Percentiles rank a stretch among this genome's conserved stretches.
Evolutionary conservation across 2,113 vertebrate genomes (phyloP).

Genomic region (Bubo bubo): DNA sequence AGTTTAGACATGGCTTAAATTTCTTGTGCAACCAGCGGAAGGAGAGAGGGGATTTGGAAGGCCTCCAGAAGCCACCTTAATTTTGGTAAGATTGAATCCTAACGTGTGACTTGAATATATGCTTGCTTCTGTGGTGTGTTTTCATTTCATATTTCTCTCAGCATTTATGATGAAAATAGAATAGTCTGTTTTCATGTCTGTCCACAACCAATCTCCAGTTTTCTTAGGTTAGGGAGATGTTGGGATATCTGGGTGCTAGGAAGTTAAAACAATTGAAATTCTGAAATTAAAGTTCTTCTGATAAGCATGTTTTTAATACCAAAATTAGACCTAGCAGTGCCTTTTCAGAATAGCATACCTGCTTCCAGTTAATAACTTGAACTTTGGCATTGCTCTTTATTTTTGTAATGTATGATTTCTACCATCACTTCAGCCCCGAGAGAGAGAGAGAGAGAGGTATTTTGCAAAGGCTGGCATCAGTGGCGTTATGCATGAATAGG

Average conservation of each 20-base stretch:
- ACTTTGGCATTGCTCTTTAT: background rate
- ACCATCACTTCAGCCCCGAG: background rate
- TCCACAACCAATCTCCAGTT: background rate
- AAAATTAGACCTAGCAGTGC: background rate
- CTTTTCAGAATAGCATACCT: background rate
- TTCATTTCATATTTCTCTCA: background rate
- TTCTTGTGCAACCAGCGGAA: background rate
- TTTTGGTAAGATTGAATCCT: slow-evolving; percentile 50
- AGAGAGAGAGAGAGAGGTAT: background rate
- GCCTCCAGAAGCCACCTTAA: slow-evolving; percentile 24
- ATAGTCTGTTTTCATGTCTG: background rate
- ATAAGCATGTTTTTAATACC: background rate
- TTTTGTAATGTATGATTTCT: background rate
- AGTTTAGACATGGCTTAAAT: background rate
- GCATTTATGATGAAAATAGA: background rate
- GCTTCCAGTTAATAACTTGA: background rate
- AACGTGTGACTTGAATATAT: background rate
- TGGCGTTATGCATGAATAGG: background rate
- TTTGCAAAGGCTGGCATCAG: background rate
- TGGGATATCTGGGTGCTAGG: background rate
- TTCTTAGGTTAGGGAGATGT: background rate
- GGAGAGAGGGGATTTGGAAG: background rate
- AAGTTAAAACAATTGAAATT: background rate
- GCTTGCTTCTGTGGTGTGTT: background rate
- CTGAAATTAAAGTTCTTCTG: background rate